phyloP scores from a whole-genome alignment of 1,140 invertebrate species.

The Aleiodes sp. region DNA sequence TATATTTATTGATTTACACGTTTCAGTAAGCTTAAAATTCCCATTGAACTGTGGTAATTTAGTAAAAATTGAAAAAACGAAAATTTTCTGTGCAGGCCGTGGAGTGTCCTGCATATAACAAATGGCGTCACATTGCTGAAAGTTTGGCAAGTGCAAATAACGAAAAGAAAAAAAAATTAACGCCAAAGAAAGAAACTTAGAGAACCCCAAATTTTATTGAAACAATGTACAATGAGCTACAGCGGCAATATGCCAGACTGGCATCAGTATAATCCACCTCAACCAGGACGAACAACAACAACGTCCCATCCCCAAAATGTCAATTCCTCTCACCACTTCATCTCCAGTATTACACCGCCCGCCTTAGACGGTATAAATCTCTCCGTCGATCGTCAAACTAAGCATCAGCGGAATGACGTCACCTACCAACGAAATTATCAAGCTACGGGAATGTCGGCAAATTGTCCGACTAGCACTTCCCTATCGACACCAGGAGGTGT shows the following conservation, averaged over 20 bases:
- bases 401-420: constrained; percentile 45
- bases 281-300: constrained; percentile 45
- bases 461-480: constrained; percentile 34
- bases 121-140: not conserved
- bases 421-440: constrained; percentile 44
- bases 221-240: constrained; percentile 59
- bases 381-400: constrained; percentile 35
- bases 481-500: constrained; percentile 36
- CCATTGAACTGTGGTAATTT: no score
- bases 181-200: not conserved
- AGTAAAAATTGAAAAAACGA: not conserved
- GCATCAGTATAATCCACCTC: constrained; percentile 58
- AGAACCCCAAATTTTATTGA: constrained; percentile 17
- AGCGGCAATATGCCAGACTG: constrained; percentile 57
- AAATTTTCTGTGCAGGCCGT: not conserved
- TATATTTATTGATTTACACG: no score
- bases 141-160: no score
- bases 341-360: constrained; percentile 45
- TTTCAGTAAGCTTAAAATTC: no score
- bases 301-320: constrained; percentile 42
- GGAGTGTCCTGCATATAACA: not conserved
- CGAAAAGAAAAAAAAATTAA: no score
- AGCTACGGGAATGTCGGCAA: constrained; percentile 24
- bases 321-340: constrained; percentile 42
- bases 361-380: constrained; percentile 43